Evolutionary conservation across 2,797 vertebrate genomes (phyloP).

Genomic region (Harpagifer antarcticus): DNA sequence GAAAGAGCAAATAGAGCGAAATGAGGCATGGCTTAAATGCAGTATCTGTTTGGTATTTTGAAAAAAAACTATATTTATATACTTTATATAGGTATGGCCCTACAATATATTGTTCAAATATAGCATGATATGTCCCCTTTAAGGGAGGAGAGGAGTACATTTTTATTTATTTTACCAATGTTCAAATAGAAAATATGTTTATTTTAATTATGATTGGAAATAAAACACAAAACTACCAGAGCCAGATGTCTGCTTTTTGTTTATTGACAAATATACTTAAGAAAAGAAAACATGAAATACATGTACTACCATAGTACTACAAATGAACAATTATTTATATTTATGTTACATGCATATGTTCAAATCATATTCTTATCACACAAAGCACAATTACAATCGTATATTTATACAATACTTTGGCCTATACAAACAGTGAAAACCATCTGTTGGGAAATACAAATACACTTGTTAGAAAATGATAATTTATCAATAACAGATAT

Average conservation of each 20-base stretch:
- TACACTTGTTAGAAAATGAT: not conserved
- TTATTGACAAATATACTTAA: not conserved
- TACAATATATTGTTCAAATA: too few species aligned
- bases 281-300: not conserved
- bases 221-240: not conserved
- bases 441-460: not conserved
- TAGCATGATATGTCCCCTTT: too few species aligned
- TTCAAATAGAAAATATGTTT: not conserved
- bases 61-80: too few species aligned
- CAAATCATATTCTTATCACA: not conserved
- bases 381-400: not conserved
- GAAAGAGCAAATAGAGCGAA: too few species aligned
- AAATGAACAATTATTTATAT: not conserved
- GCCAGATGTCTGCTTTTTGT: not conserved
- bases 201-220: not conserved
- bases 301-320: not conserved
- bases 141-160: too few species aligned
- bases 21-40: too few species aligned
- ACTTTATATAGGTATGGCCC: too few species aligned
- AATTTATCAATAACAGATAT: not conserved
- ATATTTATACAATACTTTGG: not conserved
- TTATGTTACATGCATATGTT: not conserved
- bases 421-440: not conserved
- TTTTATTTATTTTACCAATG: not conserved
- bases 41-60: too few species aligned